Base-by-base conservation (phyloP, 1,140 invertebrate species). In the Frieseomelitta varia region DNA sequence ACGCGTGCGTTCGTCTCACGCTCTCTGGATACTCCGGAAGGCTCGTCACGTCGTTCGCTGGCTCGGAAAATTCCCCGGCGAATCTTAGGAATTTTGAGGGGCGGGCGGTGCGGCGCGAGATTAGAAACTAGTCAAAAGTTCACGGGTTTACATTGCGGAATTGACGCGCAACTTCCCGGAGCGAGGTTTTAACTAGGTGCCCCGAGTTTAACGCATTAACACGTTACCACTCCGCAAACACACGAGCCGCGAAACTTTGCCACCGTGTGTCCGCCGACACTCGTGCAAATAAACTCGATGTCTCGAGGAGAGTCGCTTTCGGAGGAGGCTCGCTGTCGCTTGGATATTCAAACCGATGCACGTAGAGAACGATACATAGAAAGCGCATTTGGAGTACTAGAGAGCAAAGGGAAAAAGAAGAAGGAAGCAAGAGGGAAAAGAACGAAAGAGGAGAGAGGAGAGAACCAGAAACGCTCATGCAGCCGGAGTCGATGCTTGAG, bases 11-110 rank as follows among this genome's bases (percentile, higher is more conserved):
- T 30, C 61, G 19, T 27, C 15, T 19, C n/a, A 21, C 34, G 21
- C 68, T n/a, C 47, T 47, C 2, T 24, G 1, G 12, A 12, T 34
- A 30, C 30, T 47, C 24, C 11, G 39, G 39, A 34, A 67, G 30
- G 34, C 65, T 17, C 39, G 21, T 8, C 39, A 24, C 17, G 34
- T 14, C 21, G 27, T 12, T 47, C 17, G 55, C 14, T 15, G 30
- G 11, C 11, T 24, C 4, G 55, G 71, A 39, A 76, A 82, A 76
- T 76, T 67, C 51, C 51, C n/a, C 4, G n/a, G 69, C 15, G 73
- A 77, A 77, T 69, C 81, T 68, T 77, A 6, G 63, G 51, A 68
- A 82, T 77, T n/a, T 77, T 11, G 10, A 47, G 34, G 30, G n/a
- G 34, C 24, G 2, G 11, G 10, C 39, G 8, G 39, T 30, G 12